phyloP scores from a whole-genome alignment of 92 coral and sea anemone species.

The Micromussa lordhowensis region DNA sequence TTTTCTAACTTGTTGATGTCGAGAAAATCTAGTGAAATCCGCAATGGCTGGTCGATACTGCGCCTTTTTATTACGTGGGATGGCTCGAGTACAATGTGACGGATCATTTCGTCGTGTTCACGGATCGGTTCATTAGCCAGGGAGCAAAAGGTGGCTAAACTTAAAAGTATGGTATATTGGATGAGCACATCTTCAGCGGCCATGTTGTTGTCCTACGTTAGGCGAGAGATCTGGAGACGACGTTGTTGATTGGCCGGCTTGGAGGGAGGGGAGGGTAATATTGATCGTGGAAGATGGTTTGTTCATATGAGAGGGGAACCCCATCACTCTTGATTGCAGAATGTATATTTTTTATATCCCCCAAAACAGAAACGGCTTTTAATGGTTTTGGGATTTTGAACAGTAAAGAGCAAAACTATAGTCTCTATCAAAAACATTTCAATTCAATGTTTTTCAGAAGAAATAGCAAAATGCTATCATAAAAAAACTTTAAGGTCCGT shows the following conservation, averaged over 20 bases:
- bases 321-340: too few relatives aligned
- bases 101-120: constrained; percentile 82
- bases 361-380: too few relatives aligned
- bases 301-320: too few relatives aligned
- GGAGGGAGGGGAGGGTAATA: background rate
- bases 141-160: constrained; percentile 8
- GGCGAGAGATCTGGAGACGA: constrained; percentile 6
- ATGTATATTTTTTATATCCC: too few relatives aligned
- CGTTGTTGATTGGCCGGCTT: background rate
- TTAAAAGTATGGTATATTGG: background rate
- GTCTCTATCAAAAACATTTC: too few relatives aligned
- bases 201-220: constrained; percentile 12
- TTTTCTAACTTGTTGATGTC: constrained; percentile 63
- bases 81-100: constrained; percentile 70
- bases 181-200: constrained; percentile 12
- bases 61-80: constrained; percentile 70
- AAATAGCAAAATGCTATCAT: too few relatives aligned
- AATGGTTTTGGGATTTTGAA: too few relatives aligned
- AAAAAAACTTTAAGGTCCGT: too few relatives aligned
- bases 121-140: constrained; percentile 49
- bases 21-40: constrained; percentile 74
- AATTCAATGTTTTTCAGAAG: too few relatives aligned
- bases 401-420: too few relatives aligned
- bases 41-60: constrained; percentile 72
- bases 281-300: too few relatives aligned